phyloP scores from a whole-genome alignment of 2,797 vertebrate genomes.

The Typhlichthys eigenmanni region DNA sequence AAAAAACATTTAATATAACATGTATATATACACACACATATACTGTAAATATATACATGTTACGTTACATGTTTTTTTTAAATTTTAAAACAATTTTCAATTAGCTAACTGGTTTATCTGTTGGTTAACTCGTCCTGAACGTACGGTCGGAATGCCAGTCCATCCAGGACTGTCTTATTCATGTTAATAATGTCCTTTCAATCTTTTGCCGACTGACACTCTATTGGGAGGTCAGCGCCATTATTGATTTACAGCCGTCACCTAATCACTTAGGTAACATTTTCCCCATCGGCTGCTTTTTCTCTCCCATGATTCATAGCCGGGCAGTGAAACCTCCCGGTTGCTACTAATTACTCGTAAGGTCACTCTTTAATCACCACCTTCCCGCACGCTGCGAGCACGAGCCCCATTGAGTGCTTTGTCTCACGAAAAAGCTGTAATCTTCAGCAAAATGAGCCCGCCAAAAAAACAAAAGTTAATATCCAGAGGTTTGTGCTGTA shows the following conservation, averaged over 20 bases:
- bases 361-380: conserved; percentile 77
- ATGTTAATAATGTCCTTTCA: conserved; percentile 65
- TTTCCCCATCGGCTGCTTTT: conserved; percentile 61
- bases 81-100: too few species aligned
- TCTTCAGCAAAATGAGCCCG: conserved; percentile 25
- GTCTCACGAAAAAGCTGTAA: conserved; percentile 29
- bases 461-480: not conserved
- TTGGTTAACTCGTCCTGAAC: not conserved
- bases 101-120: too few species aligned
- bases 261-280: conserved; percentile 75
- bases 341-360: conserved; percentile 76
- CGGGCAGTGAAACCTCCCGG: conserved; percentile 60
- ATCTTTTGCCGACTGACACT: conserved; percentile 48
- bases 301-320: conserved; percentile 71
- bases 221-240: conserved; percentile 61
- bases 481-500: not conserved
- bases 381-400: conserved; percentile 33
- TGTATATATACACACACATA: too few species aligned
- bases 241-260: conserved; percentile 76
- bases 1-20: too few species aligned
- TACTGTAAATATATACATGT: too few species aligned
- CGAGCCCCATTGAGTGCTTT: conserved; percentile 42
- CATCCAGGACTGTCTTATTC: conserved; percentile 34
- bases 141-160: not conserved
- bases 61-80: too few species aligned